Base-by-base conservation (phyloP, 1,140 invertebrate species). In the Leptinotarsa defecta region DNA sequence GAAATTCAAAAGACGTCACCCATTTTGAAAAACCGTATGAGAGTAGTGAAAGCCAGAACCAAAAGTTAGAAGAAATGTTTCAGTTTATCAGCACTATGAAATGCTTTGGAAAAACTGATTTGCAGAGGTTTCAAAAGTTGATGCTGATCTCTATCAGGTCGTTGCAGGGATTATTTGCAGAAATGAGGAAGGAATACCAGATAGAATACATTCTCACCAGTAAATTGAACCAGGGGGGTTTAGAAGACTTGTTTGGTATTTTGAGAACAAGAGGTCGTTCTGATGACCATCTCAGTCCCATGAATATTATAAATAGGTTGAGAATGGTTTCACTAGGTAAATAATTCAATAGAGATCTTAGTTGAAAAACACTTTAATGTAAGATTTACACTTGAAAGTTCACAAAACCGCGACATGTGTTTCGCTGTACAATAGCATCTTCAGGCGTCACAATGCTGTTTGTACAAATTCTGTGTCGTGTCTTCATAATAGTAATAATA, bases 221-320 rank as follows among this genome's bases (percentile, higher is more conserved):
- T 22, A 20, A 27, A 27, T 27, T 65, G 63, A 65, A 65, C 4
- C 63, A 65, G 24, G 63, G 20, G 17, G 63, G 15, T 65, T 22
- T 65, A 65, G 63, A 65, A 15, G 20, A 22, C 20, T 65, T 65
- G 63, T 65, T 65, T 65, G 63, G 63, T n/a, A 27, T 65, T 19
- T 22, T 65, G 15, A 65, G 63, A 22, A 27, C 63, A 3, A n/a
- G 24, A 65, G 22, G 22, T 65, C 17, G n/a, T 22, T 65, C 20
- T 8, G 20, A 20, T 65, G 8, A 65, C 20, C 63, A 65, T 65
- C 63, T 20, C 63, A 65, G 13, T 3, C 24, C 63, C 17, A 11
- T 65, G 17, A 27, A 65, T 22, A 34, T 69, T 27, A 48, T 43
- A 13, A n/a, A 69, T 48, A 27, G 24, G 13, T 17, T 48, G 17